Base-by-base conservation (phyloP, 2,113 vertebrate genomes). In the Sorex araneus region DNA sequence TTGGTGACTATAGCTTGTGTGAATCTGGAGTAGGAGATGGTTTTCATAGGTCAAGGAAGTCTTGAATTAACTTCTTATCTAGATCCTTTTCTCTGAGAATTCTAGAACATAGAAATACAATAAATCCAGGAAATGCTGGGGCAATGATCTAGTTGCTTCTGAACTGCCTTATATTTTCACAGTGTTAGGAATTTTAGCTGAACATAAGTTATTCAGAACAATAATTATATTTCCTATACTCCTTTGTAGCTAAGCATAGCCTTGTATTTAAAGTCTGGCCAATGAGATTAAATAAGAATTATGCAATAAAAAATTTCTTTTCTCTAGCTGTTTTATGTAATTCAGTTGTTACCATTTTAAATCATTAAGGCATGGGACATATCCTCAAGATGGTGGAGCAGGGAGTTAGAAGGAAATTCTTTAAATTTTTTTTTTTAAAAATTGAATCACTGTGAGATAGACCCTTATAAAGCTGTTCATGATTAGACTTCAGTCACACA, bases 81-180 rank as follows among this genome's bases (percentile, higher is more conserved):
- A 27, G 19, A 85, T 8, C 8, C 7, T 6, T 63, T 6, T 67
- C 79, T 91, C 74, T 78, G 66, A 76, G 25, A 71, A 75, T 86
- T 95, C 19, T 89, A 43, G 21, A 95, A 91, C 28, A 34, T 89
- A 18, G n/a, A 94, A 74, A 78, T 90, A 63, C 23, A 74, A 28
- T 28, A 75, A 84, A 18, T 34, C 40, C 21, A 79, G 30, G 15
- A 71, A 84, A 87, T 66, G 9, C 50, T 67, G 66, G 50, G 79
- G 3, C 23, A 83, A 69, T 57, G 15, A 82, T 6, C 32, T 23
- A 47, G 27, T 70, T 82, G 63, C 8, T 27, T 23, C 43, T 85
- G 30, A 84, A 43, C 57, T 63, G 5, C 12, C 89, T 84, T 90
- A 32, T 91, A 23, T 87, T 81, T 90, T 45, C 32, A 74, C 45